Evolutionary conservation across 1,140 invertebrate species (phyloP), one percentile per base, ranked within the genome.

Genomic region (Vollenhovia emeryi): DNA sequence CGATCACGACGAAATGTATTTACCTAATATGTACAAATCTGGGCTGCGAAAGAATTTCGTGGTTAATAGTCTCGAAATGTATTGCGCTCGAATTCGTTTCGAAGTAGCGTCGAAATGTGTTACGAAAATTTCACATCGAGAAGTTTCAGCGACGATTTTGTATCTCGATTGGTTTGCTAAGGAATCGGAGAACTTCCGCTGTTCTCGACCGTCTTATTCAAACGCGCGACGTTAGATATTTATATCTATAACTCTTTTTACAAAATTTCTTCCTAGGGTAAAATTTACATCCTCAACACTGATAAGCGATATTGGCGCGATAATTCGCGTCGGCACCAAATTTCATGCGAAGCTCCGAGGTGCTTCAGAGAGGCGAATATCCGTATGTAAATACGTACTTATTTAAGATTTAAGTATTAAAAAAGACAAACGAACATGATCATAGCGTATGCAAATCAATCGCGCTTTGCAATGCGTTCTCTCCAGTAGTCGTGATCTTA

Each of bases 11-110:
- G 21, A 75, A 89, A 68, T 73, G 40, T 89, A 59, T 86, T 84
- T 83, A 89, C 21, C 87, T 90, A 90, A 30, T 90, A 90, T 90
- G 50, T 90, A 89, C 82, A 89, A 89, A 74, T 69, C 33, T 83
- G 48, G 59, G 60, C 75, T 76, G 71, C 84, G 45, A 66, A 76
- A 68, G 11, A 45, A 86, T 40, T 78, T 85, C 52, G 40, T 48
- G 43, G 64, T n/a, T 48, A 48, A 69, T 78, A 13, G 43, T 69
- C 55, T 52, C 40, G 36, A 75, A 68, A 48, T 33, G 9, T 66
- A 21, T 18, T 8, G 33, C 11, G 21, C 18, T 33, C 64, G 6
- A 68, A 68, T 40, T 43, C 64, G 36, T 43, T 24, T 68, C 43
- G 45, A 40, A 18, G 15, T 36, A 36, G 33, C 43, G 64, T 84